Base-by-base conservation (phyloP, 2,113 vertebrate species). In the Eptesicus fuscus region DNA sequence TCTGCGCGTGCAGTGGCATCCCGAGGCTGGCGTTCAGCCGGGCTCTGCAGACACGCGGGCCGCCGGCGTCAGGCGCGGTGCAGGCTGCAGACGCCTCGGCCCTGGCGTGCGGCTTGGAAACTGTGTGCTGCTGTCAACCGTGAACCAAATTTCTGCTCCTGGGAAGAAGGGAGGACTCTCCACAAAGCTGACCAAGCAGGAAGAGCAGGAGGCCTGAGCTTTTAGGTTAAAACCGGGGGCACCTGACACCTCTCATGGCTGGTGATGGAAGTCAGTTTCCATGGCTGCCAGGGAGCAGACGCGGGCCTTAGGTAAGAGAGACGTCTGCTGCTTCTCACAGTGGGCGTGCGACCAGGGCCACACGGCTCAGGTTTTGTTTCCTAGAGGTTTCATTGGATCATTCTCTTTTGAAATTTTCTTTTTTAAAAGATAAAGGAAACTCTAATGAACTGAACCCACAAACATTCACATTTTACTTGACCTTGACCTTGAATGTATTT, bases 171-270 rank as follows among this genome's bases (percentile, higher is more conserved):
- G 95, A 93, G 96, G 79, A 84, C 86, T 96, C 44, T 96, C 97
- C 91, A 96, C 97, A 94, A 98, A 98, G 98, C 97, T 98, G 98
- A 98, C 97, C 98, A 98, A 98, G 97, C 97, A 98, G 97, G 95
- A 98, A 97, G 96, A 47, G 97, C 95, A 97, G 97, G 98, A 97
- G 49, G 87, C 90, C 97, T 94, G 97, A 96, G 96, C 87, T 95
- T 96, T 96, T 97, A 98, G 95, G 97, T 94, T 97, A 96, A 97
- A 97, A 92, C 96, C 59, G 30, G 97, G 83, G 97, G 74, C 90
- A 25, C 87, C 97, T 97, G 96, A 96, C 91, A 63, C 8, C 0
- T 86, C 85, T 94, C 30, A 51, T n/a, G 92, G 96, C 73, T 7
- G 95, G 88, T 97, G 96, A 97, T 40, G 95, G 49, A 93, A 97